Percentiles rank a stretch among this genome's conserved stretches.
These are phyloP conservation scores for Drosophila hamatofila DNA, from an alignment of 2,888 invertebrate species.

Conservation along the genomic window DNA sequence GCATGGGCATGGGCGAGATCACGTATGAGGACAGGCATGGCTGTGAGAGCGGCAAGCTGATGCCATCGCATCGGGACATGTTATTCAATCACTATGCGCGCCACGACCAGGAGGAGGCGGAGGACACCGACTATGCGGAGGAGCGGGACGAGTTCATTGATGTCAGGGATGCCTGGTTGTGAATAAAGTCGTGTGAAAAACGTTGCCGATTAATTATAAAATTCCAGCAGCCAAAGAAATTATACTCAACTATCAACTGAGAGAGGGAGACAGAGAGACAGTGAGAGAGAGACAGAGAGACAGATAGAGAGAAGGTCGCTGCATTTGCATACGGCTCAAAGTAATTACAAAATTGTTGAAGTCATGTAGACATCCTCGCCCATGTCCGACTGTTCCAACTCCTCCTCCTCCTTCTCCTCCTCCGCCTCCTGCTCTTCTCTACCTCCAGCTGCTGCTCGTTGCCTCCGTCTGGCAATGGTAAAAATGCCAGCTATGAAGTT, in stretches of 20 bases:
- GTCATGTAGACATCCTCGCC: constrained; percentile 49
- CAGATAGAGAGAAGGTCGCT: constrained; percentile 2
- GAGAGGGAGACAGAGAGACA: not conserved
- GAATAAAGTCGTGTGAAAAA: constrained; percentile 66
- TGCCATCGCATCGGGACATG: constrained; percentile 76
- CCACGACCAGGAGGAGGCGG: constrained; percentile 69
- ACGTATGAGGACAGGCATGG: constrained; percentile 76
- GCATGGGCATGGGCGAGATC: constrained; percentile 66
- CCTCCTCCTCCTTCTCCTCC: constrained; percentile 11
- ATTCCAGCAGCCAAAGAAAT: constrained; percentile 50
- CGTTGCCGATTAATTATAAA: constrained; percentile 75
- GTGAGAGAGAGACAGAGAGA: not conserved
- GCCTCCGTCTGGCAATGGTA: constrained; percentile 29
- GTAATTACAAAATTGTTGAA: constrained; percentile 71
- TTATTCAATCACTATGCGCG: constrained; percentile 83
- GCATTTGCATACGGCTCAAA: constrained; percentile 64
- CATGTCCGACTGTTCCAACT: constrained; percentile 17
- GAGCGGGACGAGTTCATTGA: constrained; percentile 75
- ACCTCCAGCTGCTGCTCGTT: constrained; percentile 1
- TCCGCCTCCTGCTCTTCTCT: constrained; percentile 18
- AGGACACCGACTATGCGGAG: constrained; percentile 62
- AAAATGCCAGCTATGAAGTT: constrained; percentile 54
- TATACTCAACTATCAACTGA: constrained; percentile 14
- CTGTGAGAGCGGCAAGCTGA: constrained; percentile 69
- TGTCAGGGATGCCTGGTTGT: constrained; percentile 74